Evolutionary conservation across 2,113 vertebrate genomes (phyloP), one percentile per base, ranked within the genome.

Genomic region (Pelecanoides urinatrix): DNA sequence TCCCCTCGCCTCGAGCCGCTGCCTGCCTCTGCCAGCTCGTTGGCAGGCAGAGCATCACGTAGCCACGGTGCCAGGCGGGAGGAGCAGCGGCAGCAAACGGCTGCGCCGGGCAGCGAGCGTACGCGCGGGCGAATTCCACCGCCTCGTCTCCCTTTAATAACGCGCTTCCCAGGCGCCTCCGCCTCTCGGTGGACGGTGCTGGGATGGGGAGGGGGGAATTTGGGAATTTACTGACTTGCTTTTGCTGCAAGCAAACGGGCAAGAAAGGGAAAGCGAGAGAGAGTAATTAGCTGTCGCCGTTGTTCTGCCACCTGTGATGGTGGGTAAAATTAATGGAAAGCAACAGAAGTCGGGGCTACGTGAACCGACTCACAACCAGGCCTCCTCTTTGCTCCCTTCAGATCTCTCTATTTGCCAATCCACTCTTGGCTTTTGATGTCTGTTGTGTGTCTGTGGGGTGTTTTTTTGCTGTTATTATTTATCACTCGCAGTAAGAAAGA

Each of bases 401-500:
- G 92, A 96, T 96, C 95, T 95, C 94, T 96, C 95, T 86, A 80
- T 97, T 96, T 96, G 90, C 95, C 94, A 93, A 78, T 91, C 87
- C 94, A 92, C 89, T 71, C 52, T 5, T 62, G 94, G 58, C 87
- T 95, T 97, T 97, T 98, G 95, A 97, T 97, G 96, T 97, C 94
- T 95, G 95, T 81, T 86, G 79, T 95, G 92, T 96, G 94, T 97
- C 94, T 89, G 93, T 82, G 89, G 96, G 91, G 87, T 93, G 92
- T 59, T 93, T 91, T 87, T 85, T 59, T n/a, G 75, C 88, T 73
- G 82, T 94, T 97, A 95, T 95, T 97, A 97, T 97, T 97, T 96
- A 96, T 98, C 92, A 87, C 96, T 76, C 8, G 7, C 77, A 4
- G 94, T 94, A 79, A 96, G 96, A 97, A 97, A 97, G 88, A 90